Evolutionary conservation across 2,888 invertebrate genomes (phyloP), one percentile per base, ranked within the genome.

Genomic region (Chrysomela aeneicollis): DNA sequence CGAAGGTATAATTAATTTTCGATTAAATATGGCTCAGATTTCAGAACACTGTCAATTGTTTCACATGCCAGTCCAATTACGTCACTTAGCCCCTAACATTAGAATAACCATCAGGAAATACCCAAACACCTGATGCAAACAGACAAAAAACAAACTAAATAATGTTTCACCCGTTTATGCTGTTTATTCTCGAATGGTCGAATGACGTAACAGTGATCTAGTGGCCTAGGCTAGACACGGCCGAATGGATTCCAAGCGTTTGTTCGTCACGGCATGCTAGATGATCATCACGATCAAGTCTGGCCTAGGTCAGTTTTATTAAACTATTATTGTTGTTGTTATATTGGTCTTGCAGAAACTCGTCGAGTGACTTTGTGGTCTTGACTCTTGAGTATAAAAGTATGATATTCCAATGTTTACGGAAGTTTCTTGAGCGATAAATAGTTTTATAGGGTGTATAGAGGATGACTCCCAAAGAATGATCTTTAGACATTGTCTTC

Each of bases 161-260:
- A 26, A 3, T 26, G 6, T 26, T 26, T 26, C 6, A 5, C 12
- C 10, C 54, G 22, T 30, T n/a, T 22, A 55, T 42, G 12, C 26
- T 46, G 17, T 55, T 6, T 35, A n/a, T n/a, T n/a, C n/a, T n/a
- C n/a, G n/a, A n/a, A n/a, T 53, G 22, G 19, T 32, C 30, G 52
- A 35, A 35, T 35, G 30, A 42, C 60, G 67, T 68, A 68, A 63
- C 67, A 61, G 65, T 68, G 63, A 63, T 65, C 65, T 68, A 68
- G 67, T 68, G 54, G 63, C 65, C 64, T 68, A 68, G 65, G 61
- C 65, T 63, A 63, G 63, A 50, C 51, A 46, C 65, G 63, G 63
- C 53, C 65, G 61, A 55, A 46, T 54, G 52, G 59, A 59, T 63
- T 37, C 53, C 18, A 18, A n/a, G 17, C 51, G 51, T n/a, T 50